These are phyloP conservation scores for Drosophila tropicalis DNA, from an alignment of 1,140 invertebrate species.

Conservation along the genomic window DNA sequence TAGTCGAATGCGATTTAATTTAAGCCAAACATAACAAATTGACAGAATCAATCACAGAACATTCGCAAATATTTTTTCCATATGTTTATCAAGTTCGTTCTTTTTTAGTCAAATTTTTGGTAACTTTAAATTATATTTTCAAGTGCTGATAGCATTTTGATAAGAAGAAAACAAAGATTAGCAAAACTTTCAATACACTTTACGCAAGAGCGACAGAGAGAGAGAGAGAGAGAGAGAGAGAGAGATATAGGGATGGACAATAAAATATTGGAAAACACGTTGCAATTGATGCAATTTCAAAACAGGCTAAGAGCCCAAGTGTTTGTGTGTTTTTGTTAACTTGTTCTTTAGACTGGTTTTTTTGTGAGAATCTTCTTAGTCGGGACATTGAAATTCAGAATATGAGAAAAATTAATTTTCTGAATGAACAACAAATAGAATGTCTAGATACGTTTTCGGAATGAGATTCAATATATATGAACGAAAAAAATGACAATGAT, in stretches of 20 bases:
- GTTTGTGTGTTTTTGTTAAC: slow-evolving; percentile 38
- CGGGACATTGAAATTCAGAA: background rate
- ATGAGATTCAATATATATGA: too few relatives aligned
- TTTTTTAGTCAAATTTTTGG: background rate
- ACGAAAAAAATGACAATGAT: too few relatives aligned
- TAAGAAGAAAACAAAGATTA: slow-evolving; percentile 36
- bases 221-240: background rate
- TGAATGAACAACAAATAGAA: background rate
- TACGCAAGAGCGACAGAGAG: slow-evolving; percentile 15
- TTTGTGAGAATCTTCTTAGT: background rate
- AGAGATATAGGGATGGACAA: background rate
- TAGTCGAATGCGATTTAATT: background rate
- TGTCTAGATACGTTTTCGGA: background rate
- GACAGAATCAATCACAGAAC: slow-evolving; percentile 31
- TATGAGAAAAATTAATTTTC: background rate
- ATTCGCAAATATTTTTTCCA: slow-evolving; percentile 58
- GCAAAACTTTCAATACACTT: slow-evolving; percentile 75
- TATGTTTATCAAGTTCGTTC: slow-evolving; percentile 18
- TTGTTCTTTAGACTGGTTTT: background rate
- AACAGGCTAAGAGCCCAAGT: slow-evolving; percentile 37
- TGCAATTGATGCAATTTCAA: slow-evolving; percentile 56
- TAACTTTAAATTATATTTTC: slow-evolving; percentile 56
- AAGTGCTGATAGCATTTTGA: slow-evolving; percentile 72
- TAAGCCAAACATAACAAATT: slow-evolving; percentile 19
- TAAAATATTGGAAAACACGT: slow-evolving; percentile 31